Percentiles rank a stretch among this genome's conserved stretches.
Evolutionary conservation across 37 sponge, comb jelly and placozoan genomes (phyloP).

Genomic region (Chondrilla cf. caribensis): DNA sequence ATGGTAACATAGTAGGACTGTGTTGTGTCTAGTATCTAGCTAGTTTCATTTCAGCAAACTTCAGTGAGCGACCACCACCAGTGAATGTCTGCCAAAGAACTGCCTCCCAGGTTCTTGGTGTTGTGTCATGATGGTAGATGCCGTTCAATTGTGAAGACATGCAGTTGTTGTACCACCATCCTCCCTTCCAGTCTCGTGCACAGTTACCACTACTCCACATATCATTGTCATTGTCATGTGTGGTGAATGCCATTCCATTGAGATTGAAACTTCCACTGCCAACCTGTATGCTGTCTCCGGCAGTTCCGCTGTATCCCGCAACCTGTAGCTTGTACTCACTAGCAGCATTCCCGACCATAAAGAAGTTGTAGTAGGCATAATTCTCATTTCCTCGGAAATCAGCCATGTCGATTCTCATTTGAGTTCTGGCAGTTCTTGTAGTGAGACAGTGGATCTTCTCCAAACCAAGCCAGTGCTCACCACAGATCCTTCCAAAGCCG

Average conservation of each 20-base stretch:
- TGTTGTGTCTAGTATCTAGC: no score
- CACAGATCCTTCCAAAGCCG: neutral
- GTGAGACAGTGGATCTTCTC: conserved; percentile 24
- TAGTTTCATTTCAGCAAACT: neutral
- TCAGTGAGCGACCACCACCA: neutral
- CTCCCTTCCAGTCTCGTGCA: neutral
- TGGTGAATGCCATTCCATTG: conserved; percentile 1
- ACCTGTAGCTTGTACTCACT: neutral
- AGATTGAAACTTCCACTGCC: neutral
- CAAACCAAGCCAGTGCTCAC: conserved; percentile 24
- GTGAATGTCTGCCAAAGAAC: neutral
- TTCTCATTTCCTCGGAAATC: neutral
- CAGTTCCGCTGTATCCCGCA: neutral
- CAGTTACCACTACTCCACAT: neutral
- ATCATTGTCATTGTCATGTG: conserved; percentile 1
- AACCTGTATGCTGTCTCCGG: neutral
- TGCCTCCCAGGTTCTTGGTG: neutral
- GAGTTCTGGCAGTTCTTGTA: neutral
- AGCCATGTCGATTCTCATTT: neutral
- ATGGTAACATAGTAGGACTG: no score
- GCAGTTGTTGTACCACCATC: conserved; percentile 18
- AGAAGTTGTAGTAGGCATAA: conserved; percentile 11
- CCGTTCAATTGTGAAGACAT: neutral
- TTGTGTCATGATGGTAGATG: neutral
- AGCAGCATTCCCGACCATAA: neutral